Conservation (phyloP, 2,797 vertebrate species). For the Dendrocincla fuliginosa region DNA sequence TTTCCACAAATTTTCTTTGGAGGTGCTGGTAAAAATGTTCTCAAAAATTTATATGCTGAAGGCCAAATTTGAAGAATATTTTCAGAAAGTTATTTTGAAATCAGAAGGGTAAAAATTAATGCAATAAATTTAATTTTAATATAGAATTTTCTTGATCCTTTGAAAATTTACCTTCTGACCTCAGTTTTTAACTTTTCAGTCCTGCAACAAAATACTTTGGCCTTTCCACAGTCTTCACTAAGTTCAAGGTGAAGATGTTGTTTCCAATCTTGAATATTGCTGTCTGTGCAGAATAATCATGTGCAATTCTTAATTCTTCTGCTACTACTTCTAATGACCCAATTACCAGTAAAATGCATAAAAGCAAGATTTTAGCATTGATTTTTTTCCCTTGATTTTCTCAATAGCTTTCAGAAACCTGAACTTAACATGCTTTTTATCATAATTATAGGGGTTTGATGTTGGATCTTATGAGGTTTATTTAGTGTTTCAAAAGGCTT, state of each 20-base stretch:
- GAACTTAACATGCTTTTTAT: slow-evolving; percentile 24
- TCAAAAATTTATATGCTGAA: not conserved
- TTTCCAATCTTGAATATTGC: slow-evolving; percentile 40
- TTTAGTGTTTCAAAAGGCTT: slow-evolving; percentile 27
- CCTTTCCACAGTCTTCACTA: not conserved
- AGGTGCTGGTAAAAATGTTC: not conserved
- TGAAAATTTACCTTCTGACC: not conserved
- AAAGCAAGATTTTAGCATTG: slow-evolving; percentile 60
- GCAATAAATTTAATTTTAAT: not conserved
- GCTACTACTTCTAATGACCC: slow-evolving; percentile 46
- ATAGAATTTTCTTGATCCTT: not conserved
- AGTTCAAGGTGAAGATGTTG: slow-evolving; percentile 63
- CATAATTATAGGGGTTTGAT: slow-evolving; percentile 33
- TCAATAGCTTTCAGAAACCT: slow-evolving; percentile 41
- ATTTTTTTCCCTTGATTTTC: slow-evolving; percentile 54
- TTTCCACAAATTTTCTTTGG: not conserved
- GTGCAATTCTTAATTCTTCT: slow-evolving; percentile 37
- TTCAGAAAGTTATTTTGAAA: not conserved
- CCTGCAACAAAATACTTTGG: not conserved
- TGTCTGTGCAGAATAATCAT: slow-evolving; percentile 1
- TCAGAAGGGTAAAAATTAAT: not conserved
- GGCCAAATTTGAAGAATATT: not conserved
- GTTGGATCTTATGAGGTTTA: slow-evolving; percentile 7
- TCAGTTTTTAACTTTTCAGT: slow-evolving; percentile 3
- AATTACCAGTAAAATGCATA: slow-evolving; percentile 67